A percentile compares a stretch with the other conserved stretches of the same genome.
These are phyloP conservation scores for Scaptomyza cyrtandrae DNA, from an alignment of 2,888 invertebrate species.

Conservation along the genomic window DNA sequence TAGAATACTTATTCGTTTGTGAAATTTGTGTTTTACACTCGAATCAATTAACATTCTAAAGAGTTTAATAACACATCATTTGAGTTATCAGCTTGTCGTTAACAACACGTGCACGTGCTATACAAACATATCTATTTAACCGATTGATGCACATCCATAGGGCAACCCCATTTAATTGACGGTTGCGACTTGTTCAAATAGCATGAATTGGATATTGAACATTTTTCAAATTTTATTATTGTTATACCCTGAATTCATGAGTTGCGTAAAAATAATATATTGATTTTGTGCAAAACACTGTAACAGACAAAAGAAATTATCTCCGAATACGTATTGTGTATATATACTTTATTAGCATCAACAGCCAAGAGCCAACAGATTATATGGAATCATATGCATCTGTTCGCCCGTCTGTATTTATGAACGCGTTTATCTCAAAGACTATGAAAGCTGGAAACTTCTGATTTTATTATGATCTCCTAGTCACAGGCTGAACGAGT, in stretches of 20 bases:
- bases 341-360: too few species aligned
- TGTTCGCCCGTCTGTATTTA: too few species aligned
- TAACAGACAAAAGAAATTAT: too few species aligned
- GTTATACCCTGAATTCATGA: neutral
- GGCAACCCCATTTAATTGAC: neutral
- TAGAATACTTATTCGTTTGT: conserved; percentile 1
- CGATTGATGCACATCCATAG: neutral
- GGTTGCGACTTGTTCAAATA: neutral
- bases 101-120: conserved; percentile 37
- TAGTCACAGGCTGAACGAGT: too few species aligned
- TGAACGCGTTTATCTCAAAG: too few species aligned
- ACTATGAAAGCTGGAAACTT: too few species aligned
- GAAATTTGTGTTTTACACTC: conserved; percentile 3
- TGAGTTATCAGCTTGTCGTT: conserved; percentile 54
- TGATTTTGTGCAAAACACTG: too few species aligned
- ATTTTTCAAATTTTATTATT: neutral
- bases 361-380: too few species aligned
- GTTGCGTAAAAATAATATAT: too few species aligned
- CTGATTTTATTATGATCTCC: too few species aligned
- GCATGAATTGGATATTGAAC: conserved; percentile 1
- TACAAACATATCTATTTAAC: conserved; percentile 27
- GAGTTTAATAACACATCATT: conserved; percentile 62
- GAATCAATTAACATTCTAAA: conserved; percentile 51
- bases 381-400: too few species aligned
- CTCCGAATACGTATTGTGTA: too few species aligned